These are phyloP conservation scores for Galeopterus variegatus DNA, from an alignment of 2,113 vertebrate genomes.

Conservation along the genomic window DNA sequence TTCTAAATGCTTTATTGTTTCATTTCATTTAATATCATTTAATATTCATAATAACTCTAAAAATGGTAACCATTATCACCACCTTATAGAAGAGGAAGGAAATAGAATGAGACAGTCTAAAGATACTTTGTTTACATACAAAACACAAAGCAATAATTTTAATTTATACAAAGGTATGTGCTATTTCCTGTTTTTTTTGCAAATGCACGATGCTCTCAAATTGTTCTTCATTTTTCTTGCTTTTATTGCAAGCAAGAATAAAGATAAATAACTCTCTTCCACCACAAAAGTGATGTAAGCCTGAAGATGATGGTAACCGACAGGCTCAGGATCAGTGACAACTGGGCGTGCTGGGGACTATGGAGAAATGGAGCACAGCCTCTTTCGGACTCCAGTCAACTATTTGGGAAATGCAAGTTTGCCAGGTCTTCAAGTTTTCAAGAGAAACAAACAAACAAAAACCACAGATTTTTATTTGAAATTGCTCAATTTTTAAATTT, in stretches of 20 bases:
- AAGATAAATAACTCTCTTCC: background rate
- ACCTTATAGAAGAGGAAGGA: background rate
- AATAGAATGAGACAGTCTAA: background rate
- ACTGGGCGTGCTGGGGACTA: background rate
- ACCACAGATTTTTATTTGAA: background rate
- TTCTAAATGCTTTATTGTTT: slow-evolving; percentile 52
- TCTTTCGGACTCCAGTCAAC: too few relatives aligned
- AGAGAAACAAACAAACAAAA: background rate
- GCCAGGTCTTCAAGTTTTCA: background rate
- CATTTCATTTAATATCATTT: slow-evolving; percentile 19
- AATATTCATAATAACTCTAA: background rate
- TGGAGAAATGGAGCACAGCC: background rate
- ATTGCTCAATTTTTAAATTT: slow-evolving; percentile 13
- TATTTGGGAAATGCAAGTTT: background rate
- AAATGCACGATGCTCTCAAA: background rate
- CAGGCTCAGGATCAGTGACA: background rate
- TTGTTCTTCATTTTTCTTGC: background rate
- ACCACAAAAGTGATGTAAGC: background rate
- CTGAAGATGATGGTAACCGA: background rate
- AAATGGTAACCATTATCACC: background rate
- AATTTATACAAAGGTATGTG: background rate
- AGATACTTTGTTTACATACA: background rate
- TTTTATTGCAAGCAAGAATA: background rate
- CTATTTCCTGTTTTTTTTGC: background rate
- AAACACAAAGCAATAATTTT: background rate